Conservation (phyloP, 1,140 invertebrate genomes). For the Hydropsyche tenuis region DNA sequence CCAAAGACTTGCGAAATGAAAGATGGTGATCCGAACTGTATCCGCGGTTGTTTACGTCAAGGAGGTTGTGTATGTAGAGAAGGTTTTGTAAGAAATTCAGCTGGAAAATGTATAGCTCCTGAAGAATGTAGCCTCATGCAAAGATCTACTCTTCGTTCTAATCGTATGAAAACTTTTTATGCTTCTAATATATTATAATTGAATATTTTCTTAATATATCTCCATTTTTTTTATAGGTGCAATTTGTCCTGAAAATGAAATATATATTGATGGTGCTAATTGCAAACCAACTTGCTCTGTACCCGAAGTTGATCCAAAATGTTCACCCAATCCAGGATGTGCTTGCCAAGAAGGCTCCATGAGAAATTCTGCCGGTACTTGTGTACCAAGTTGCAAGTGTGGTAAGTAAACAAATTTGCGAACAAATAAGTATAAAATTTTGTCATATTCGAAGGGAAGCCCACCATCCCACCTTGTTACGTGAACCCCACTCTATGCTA, state of each 20-base stretch:
- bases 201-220: neutral
- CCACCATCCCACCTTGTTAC: too few relatives aligned
- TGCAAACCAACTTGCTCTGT: neutral
- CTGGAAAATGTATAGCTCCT: constrained; percentile 3
- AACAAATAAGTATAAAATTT: neutral
- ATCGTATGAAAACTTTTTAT: neutral
- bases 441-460: too few relatives aligned
- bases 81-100: constrained; percentile 3
- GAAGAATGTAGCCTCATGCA: constrained; percentile 5
- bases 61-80: constrained; percentile 7
- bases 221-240: neutral
- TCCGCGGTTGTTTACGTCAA: neutral
- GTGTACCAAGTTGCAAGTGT: neutral
- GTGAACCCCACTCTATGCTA: too few relatives aligned
- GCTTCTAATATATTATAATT: too few relatives aligned
- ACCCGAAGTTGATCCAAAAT: neutral
- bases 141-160: neutral
- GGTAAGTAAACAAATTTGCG: neutral
- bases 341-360: neutral
- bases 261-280: neutral
- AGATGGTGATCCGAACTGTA: neutral
- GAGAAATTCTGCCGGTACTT: neutral
- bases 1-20: constrained; percentile 3
- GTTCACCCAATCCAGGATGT: neutral
- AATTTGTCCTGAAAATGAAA: neutral